Evolutionary conservation across 2,888 invertebrate species (phyloP), one percentile per base, ranked within the genome.

Genomic region (Macaria notata): DNA sequence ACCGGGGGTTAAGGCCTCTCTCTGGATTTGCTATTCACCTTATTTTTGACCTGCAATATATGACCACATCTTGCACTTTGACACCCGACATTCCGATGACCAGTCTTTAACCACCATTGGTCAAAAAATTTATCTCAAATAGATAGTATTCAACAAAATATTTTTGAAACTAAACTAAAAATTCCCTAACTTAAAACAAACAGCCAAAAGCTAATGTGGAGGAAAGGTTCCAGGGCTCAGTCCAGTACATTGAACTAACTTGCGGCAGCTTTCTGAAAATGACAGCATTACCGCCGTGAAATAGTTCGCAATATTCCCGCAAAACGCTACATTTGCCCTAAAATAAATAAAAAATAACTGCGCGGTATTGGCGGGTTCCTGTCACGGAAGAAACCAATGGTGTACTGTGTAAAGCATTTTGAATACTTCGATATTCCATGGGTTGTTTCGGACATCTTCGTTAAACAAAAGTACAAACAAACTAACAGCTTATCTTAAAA

Each of bases 321-420:
- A 31, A 9, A 39, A 48, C 52, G 56, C 47, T 56, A 56, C 56
- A 52, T 57, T 57, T 48, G 9, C 33, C 19, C 33, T 41, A 52
- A 57, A 52, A 52, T 45, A 52, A 49, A 57, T 57, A 53, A 57
- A 57, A 57, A 57, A 38, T 48, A 52, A 56, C 43, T 46, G 47
- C 39, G 9, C 30, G 31, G 44, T 52, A 44, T 39, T 47, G 48
- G 30, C 39, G 46, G 29, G 47, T 42, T 31, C 7, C 42, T 19
- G 48, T 52, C 48, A 42, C 57, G 57, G 42, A 42, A 52, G 48
- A 41, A 31, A 53, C 8, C 46, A 39, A 9, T 9, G n/a, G 41
- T 38, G 5, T 41, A 41, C 33, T 6, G 33, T 36, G 33, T 36
- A 4, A 4, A 36, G 7, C 33, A 7, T 36, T 36, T 2, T 6